A percentile compares a stretch with the other conserved stretches of the same genome.
phyloP scores from a whole-genome alignment of 2,888 invertebrate species.

The Zeuzera pyrina region DNA sequence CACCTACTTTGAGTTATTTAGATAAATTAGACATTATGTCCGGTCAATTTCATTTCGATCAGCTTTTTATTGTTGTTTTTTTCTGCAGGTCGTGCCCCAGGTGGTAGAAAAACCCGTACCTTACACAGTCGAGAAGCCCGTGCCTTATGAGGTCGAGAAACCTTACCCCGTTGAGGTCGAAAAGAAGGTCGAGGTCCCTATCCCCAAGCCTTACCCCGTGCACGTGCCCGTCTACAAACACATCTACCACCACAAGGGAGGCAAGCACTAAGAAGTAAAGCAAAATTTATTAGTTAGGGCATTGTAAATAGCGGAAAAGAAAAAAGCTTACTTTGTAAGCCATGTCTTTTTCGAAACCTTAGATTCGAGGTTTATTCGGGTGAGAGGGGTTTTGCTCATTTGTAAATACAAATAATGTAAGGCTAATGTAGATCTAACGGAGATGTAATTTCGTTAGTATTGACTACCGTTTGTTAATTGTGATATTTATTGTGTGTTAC shows the following conservation, averaged over 20 bases:
- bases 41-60: background rate
- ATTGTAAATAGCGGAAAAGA: constrained; percentile 15
- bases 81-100: constrained; percentile 75
- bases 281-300: background rate
- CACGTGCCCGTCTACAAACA: constrained; percentile 83
- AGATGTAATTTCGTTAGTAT: constrained; percentile 42
- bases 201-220: constrained; percentile 81
- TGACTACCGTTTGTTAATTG: constrained; percentile 48
- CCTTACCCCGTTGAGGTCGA: constrained; percentile 84
- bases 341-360: constrained; percentile 5
- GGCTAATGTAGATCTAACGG: constrained; percentile 46
- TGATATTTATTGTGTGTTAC: constrained; percentile 69
- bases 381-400: constrained; percentile 17
- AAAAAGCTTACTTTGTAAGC: constrained; percentile 26
- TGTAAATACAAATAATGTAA: constrained; percentile 44
- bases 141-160: constrained; percentile 80
- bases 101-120: constrained; percentile 82
- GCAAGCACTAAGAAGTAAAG: constrained; percentile 53
- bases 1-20: background rate
- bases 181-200: constrained; percentile 80
- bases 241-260: constrained; percentile 76
- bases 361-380: background rate
- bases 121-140: constrained; percentile 81
- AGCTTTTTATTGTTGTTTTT: constrained; percentile 7
- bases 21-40: background rate